A percentile compares a stretch with the other conserved stretches of the same genome.
phyloP scores from a whole-genome alignment of 2,113 vertebrate species.

The Labrus mixtus region DNA sequence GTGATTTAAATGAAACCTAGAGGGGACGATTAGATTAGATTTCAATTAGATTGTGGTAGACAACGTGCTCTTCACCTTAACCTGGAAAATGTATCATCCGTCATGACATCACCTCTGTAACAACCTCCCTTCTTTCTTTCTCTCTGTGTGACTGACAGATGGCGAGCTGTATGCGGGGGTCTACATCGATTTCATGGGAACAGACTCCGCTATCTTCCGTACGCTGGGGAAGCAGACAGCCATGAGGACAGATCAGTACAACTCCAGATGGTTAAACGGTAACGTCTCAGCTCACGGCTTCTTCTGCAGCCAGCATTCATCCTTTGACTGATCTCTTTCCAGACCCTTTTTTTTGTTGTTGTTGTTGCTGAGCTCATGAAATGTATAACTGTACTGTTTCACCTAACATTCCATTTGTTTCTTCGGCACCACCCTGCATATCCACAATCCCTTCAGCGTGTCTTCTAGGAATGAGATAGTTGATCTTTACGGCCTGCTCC shows the following conservation, averaged over 20 bases:
- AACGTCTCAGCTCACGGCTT: conserved; percentile 51
- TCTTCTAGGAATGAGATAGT: conserved; percentile 28
- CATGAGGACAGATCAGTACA: conserved; percentile 99
- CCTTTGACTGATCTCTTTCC: conserved; percentile 30
- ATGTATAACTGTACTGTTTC: conserved; percentile 4
- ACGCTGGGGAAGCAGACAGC: conserved; percentile 97
- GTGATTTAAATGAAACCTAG: conserved; percentile 16
- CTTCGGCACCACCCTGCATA: neutral
- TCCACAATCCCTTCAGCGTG: neutral
- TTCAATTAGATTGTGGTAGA: conserved; percentile 9
- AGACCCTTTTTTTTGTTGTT: conserved; percentile 38
- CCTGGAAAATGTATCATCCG: conserved; percentile 22
- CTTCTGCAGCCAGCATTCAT: conserved; percentile 43
- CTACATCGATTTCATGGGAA: conserved; percentile 99
- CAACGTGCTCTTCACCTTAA: conserved; percentile 13
- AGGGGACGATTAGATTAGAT: conserved; percentile 19
- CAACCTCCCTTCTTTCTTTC: conserved; percentile 14
- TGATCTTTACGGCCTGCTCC: conserved; percentile 30
- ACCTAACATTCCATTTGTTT: neutral
- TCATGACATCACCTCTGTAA: conserved; percentile 43
- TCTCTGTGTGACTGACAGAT: conserved; percentile 84
- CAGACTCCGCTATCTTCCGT: conserved; percentile 96
- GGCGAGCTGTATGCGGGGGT: conserved; percentile 97
- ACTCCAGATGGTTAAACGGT: conserved; percentile 99
- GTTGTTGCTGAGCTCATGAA: conserved; percentile 29